Evolutionary conservation across 2,113 vertebrate genomes (phyloP).

Genomic region (Xiphias gladius): DNA sequence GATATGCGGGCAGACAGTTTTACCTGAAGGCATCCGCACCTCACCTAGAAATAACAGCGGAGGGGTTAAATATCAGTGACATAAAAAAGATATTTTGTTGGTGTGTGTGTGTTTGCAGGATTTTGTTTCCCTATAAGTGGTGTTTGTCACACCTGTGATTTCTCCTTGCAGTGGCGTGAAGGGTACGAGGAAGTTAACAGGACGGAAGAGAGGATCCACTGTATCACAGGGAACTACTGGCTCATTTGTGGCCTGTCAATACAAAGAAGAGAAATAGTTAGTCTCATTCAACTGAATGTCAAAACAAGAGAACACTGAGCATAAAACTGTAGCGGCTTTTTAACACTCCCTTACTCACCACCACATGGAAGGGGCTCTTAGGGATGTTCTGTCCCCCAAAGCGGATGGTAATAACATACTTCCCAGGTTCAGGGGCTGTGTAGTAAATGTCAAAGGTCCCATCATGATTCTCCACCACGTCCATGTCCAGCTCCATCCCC

Average conservation of each 20-base stretch:
- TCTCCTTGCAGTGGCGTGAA: slow-evolving; percentile 95
- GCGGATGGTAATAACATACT: slow-evolving; percentile 94
- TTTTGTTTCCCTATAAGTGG: slow-evolving; percentile 8
- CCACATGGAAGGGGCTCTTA: slow-evolving; percentile 93
- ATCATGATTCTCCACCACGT: slow-evolving; percentile 89
- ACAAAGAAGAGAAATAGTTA: slow-evolving; percentile 30
- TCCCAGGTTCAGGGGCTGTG: slow-evolving; percentile 92
- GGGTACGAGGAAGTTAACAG: slow-evolving; percentile 95
- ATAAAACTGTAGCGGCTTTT: not conserved
- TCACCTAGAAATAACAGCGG: slow-evolving; percentile 86
- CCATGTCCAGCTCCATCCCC: slow-evolving; percentile 90
- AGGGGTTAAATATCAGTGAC: slow-evolving; percentile 38
- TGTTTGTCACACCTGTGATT: slow-evolving; percentile 89
- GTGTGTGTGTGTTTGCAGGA: not conserved
- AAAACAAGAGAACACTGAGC: not conserved
- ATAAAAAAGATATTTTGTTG: slow-evolving; percentile 26
- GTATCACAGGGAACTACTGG: slow-evolving; percentile 88
- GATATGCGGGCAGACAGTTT: slow-evolving; percentile 91
- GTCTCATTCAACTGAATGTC: slow-evolving; percentile 30
- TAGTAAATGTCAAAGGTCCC: slow-evolving; percentile 97
- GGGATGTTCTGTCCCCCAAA: slow-evolving; percentile 94
- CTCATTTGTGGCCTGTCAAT: slow-evolving; percentile 91
- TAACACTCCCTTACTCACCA: slow-evolving; percentile 82
- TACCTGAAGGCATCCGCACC: slow-evolving; percentile 96
- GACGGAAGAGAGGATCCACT: slow-evolving; percentile 90